Evolutionary conservation across 1,140 invertebrate species (phyloP).

Genomic region (Sesamia nonagrioides): DNA sequence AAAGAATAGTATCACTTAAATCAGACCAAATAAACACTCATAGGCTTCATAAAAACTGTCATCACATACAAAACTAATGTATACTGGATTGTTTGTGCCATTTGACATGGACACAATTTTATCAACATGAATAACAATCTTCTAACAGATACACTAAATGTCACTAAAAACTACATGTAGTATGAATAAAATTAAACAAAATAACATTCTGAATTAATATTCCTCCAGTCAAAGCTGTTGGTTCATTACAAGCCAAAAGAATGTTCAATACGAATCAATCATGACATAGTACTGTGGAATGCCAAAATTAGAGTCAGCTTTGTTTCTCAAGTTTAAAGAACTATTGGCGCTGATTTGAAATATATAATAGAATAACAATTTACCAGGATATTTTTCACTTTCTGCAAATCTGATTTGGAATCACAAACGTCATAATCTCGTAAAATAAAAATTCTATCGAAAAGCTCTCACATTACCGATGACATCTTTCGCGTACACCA

Average conservation of each 20-base stretch:
- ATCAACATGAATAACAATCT: constrained; percentile 39
- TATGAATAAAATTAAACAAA: background rate
- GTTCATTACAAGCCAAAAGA: constrained; percentile 61
- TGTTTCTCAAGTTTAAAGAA: constrained; percentile 55
- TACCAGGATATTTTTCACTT: constrained; percentile 77
- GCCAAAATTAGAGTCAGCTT: constrained; percentile 83
- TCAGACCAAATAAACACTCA: background rate
- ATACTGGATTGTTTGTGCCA: constrained; percentile 46
- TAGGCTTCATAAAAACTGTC: background rate
- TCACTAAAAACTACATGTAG: constrained; percentile 5
- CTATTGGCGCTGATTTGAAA: constrained; percentile 29
- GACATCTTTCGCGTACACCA: constrained; percentile 81
- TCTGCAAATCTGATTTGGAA: constrained; percentile 74
- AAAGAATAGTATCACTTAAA: constrained; percentile 24
- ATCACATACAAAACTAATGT: no score
- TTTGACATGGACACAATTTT: constrained; percentile 36
- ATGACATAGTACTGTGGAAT: constrained; percentile 81
- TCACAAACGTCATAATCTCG: constrained; percentile 81
- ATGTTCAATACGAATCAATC: constrained; percentile 78
- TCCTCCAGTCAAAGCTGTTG: constrained; percentile 49
- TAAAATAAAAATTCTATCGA: constrained; percentile 82
- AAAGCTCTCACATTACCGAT: constrained; percentile 85
- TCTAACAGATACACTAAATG: background rate
- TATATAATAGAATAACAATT: constrained; percentile 48
- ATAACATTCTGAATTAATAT: constrained; percentile 28